These are phyloP conservation scores for Pogonocichla stellata DNA, from an alignment of 2,113 vertebrate species.

Conservation along the genomic window DNA sequence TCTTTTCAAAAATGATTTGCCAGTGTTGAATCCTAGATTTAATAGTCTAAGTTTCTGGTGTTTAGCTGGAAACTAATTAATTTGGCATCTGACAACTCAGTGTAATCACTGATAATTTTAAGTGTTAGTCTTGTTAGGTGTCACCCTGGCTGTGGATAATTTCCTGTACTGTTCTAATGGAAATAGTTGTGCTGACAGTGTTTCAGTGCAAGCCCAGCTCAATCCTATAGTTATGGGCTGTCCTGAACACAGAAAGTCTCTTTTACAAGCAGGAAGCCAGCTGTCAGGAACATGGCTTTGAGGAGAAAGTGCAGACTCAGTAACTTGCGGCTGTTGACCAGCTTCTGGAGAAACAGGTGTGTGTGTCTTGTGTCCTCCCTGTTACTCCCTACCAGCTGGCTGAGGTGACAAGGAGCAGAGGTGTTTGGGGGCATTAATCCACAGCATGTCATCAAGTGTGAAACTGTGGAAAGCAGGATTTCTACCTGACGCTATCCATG, in stretches of 20 bases:
- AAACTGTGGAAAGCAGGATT: not conserved
- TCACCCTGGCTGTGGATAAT: not conserved
- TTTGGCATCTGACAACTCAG: not conserved
- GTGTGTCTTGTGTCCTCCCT: not conserved
- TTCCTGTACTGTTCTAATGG: not conserved
- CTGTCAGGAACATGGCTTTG: not conserved
- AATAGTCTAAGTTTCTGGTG: not conserved
- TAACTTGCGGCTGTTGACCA: no score
- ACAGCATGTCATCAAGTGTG: accelerated
- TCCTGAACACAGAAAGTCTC: not conserved
- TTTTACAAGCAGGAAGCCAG: not conserved
- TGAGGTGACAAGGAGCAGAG: not conserved
- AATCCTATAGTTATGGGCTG: not conserved
- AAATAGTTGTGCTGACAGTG: not conserved
- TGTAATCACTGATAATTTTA: not conserved
- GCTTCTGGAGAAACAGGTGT: not conserved
- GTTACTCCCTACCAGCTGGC: accelerated
- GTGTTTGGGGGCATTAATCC: not conserved
- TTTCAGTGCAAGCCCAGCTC: not conserved
- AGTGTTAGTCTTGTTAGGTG: not conserved
- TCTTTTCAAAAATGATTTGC: not conserved
- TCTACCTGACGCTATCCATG: not conserved
- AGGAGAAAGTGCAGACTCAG: not conserved
- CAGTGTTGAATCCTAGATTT: not conserved
- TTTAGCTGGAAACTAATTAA: not conserved